These are phyloP conservation scores for Labrus mixtus DNA, from an alignment of 2,113 vertebrate species.

Conservation along the genomic window DNA sequence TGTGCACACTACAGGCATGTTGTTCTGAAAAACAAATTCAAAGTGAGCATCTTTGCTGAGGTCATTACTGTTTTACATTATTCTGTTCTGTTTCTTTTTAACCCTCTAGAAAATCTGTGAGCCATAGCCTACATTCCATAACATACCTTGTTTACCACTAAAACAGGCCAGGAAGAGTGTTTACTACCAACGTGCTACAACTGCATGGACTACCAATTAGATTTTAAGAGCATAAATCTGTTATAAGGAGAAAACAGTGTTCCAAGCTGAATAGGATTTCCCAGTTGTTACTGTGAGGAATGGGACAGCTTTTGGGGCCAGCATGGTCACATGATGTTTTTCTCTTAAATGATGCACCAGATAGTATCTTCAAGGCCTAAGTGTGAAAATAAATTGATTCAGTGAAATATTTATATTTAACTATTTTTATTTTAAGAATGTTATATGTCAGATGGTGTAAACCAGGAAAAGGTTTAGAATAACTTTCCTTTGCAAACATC, in stretches of 20 bases:
- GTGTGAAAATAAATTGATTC: not conserved
- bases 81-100: not conserved
- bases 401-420: not conserved
- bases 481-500: no score
- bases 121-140: not conserved
- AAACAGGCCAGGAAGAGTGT: slow-evolving; percentile 17
- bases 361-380: slow-evolving; percentile 25
- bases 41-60: no score
- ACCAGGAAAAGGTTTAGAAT: no score
- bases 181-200: slow-evolving; percentile 20
- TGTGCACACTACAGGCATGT: no score
- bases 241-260: slow-evolving; percentile 55
- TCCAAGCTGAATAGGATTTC: slow-evolving; percentile 56
- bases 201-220: slow-evolving; percentile 73
- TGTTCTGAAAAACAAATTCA: no score
- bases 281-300: slow-evolving; percentile 59
- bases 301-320: slow-evolving; percentile 58
- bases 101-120: not conserved
- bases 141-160: slow-evolving; percentile 22
- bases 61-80: not conserved
- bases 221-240: slow-evolving; percentile 74
- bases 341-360: slow-evolving; percentile 26
- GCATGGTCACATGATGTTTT: slow-evolving; percentile 67
- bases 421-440: not conserved
- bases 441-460: not conserved